Evolutionary conservation across 2,797 vertebrate genomes (phyloP).

Genomic region (Syncerus caffer): DNA sequence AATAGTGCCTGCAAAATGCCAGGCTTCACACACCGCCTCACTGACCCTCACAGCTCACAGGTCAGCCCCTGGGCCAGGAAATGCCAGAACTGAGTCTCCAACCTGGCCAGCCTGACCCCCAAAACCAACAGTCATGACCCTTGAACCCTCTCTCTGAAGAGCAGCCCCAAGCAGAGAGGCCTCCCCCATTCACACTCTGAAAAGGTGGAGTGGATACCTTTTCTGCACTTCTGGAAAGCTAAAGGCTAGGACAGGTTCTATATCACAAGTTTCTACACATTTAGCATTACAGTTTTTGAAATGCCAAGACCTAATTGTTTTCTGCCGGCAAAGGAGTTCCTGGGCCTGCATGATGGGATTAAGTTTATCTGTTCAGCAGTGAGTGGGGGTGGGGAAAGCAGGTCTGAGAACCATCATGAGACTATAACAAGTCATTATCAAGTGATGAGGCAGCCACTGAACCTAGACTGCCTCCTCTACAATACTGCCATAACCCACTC

Average conservation of each 20-base stretch:
- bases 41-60: background rate
- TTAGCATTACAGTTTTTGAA: background rate
- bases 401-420: background rate
- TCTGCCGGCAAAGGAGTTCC: background rate
- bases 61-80: background rate
- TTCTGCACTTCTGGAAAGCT: background rate
- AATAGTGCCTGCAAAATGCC: background rate
- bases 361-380: background rate
- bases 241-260: background rate
- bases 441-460: background rate
- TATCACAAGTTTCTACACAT: background rate
- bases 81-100: background rate
- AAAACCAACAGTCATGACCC: background rate
- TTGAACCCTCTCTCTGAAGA: background rate
- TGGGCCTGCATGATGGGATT: background rate
- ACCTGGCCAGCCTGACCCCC: background rate
- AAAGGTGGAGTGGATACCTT: background rate
- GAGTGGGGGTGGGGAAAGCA: background rate
- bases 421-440: background rate
- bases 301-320: background rate
- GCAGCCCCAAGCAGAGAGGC: background rate
- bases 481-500: background rate
- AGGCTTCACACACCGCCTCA: background rate
- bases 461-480: background rate
- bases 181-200: background rate